Conservation (phyloP, 2,113 vertebrate genomes). For the Oxyruncus cristatus region DNA sequence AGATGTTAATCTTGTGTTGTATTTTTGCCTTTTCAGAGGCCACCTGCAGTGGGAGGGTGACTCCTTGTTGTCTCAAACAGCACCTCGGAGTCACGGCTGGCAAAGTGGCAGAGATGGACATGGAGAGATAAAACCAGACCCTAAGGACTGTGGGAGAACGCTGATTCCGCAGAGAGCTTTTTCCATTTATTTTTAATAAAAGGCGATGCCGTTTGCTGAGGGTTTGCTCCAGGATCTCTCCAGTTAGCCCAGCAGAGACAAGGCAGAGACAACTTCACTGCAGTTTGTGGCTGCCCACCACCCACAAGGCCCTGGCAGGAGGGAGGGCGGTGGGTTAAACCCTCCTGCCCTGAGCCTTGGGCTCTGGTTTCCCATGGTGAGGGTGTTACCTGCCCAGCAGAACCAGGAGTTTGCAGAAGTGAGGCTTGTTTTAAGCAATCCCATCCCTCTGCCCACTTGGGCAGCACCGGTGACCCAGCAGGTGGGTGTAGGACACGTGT, state of each 20-base stretch:
- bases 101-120: too few relatives aligned
- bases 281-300: too few relatives aligned
- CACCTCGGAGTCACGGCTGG: neutral
- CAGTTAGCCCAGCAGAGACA: neutral
- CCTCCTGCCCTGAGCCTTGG: accelerated
- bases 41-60: neutral
- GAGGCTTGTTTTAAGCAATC: neutral
- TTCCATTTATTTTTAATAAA: neutral
- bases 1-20: neutral
- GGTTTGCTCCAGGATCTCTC: neutral
- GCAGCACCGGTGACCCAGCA: neutral
- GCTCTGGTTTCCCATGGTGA: neutral
- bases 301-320: neutral
- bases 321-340: neutral
- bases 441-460: accelerated
- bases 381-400: too few relatives aligned
- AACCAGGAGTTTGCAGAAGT: neutral
- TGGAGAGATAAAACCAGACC: neutral
- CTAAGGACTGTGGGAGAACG: neutral
- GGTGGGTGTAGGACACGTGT: neutral
- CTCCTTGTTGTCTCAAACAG: neutral
- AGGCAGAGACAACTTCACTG: neutral
- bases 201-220: neutral
- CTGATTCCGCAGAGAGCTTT: neutral
- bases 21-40: neutral